Percentiles rank a stretch among this genome's conserved stretches.
Conservation (phyloP, 1,140 invertebrate species). For the Drosophila hydei region DNA sequence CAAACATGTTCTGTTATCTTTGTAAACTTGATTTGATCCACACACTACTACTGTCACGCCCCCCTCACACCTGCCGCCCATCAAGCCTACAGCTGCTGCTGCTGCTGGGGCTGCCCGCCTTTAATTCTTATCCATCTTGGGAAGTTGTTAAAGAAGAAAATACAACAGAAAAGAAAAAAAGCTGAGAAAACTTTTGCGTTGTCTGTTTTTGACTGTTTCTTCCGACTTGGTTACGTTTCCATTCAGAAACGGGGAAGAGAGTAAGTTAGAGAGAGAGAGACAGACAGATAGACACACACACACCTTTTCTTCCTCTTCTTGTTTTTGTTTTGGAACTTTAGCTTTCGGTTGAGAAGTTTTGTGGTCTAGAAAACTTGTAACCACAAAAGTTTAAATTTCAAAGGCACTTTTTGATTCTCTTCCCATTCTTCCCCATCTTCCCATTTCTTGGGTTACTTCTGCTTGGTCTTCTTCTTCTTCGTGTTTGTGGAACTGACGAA, state of each 20-base stretch:
- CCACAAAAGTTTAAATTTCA: conserved; percentile 81
- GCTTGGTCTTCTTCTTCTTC: conserved; percentile 27
- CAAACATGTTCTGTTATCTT: conserved; percentile 25
- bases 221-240: conserved; percentile 59
- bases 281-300: conserved; percentile 38
- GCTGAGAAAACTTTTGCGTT: conserved; percentile 68
- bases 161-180: conserved; percentile 42
- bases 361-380: conserved; percentile 78
- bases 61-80: background rate
- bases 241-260: conserved; percentile 35
- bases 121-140: conserved; percentile 57
- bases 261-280: conserved; percentile 32
- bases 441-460: conserved; percentile 16
- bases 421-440: conserved; percentile 28
- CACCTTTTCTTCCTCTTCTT: conserved; percentile 58
- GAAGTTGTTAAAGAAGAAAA: conserved; percentile 62
- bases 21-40: conserved; percentile 61
- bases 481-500: conserved; percentile 31
- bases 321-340: conserved; percentile 62
- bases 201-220: conserved; percentile 64
- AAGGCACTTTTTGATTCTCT: conserved; percentile 57
- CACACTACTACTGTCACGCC: conserved; percentile 17
- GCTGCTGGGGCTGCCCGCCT: conserved; percentile 1
- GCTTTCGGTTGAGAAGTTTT: conserved; percentile 55
- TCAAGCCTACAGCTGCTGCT: conserved; percentile 5